Evolutionary conservation across 2,797 vertebrate species (phyloP).

Genomic region (Gastrophryne carolinensis): DNA sequence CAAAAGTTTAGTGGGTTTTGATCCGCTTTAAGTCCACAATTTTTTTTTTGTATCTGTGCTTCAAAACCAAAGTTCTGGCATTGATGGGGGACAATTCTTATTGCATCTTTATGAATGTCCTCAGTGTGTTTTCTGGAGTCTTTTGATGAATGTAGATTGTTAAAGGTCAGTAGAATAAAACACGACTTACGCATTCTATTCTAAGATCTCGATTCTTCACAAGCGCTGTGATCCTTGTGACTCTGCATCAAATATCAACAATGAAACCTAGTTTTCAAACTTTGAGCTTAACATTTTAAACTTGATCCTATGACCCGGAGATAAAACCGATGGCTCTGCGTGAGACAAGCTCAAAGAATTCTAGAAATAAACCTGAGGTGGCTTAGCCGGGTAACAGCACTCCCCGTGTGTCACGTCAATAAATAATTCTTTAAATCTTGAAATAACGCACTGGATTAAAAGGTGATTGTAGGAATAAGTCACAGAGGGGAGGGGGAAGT

Average conservation of each 20-base stretch:
- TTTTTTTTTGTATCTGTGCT: too few species aligned
- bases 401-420: not conserved
- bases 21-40: too few species aligned
- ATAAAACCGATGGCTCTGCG: not conserved
- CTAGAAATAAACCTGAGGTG: not conserved
- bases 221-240: not conserved
- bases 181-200: too few species aligned
- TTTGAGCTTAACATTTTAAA: conserved; percentile 24
- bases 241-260: not conserved
- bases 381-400: not conserved
- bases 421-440: conserved; percentile 40
- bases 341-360: not conserved
- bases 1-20: too few species aligned
- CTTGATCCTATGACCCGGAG: conserved; percentile 1
- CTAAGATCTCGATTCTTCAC: not conserved
- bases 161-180: too few species aligned
- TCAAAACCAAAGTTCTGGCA: too few species aligned
- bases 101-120: too few species aligned
- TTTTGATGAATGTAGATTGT: too few species aligned
- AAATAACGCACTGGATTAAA: conserved; percentile 31
- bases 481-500: not conserved
- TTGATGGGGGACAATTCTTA: too few species aligned
- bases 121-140: too few species aligned
- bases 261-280: conserved; percentile 1
- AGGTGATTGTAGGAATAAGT: conserved; percentile 20